Base-by-base conservation (phyloP, 1,140 invertebrate genomes). In the Aphelenchoides avenae region DNA sequence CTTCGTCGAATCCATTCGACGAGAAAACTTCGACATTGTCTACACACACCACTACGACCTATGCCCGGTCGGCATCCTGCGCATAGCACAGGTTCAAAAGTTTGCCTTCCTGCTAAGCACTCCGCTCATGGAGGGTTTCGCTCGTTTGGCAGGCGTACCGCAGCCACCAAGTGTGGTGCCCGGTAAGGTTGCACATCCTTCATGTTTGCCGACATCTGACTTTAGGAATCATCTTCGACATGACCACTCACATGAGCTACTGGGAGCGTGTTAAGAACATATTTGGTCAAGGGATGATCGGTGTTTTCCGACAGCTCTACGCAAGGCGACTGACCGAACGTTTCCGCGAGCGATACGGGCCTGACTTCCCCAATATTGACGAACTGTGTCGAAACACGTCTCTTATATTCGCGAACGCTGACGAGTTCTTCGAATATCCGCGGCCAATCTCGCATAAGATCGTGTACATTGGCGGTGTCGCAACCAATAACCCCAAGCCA, bases 351-450 rank as follows among this genome's bases (percentile, higher is more conserved):
- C 24, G 50, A 7, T 49, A 43, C 24, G 46, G 46, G 13, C 24
- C 46, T 15, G 46, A 49, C 24, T 49, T 49, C 24, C 46, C 46
- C 7, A 49, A 6, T 15, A 44, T 18, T 7, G 6, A 49, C 13
- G 6, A 49, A 50, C 50, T 49, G 46, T 13, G 6, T 15, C 6
- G 15, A 40, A 15, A 49, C 6, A 44, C 46, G 6, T n/a, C 15
- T 9, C 15, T 49, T 13, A 6, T 6, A 20, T 29, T 52, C 46
- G 41, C 52, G 5, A 52, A 52, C 31, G 46, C 22, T 20, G 50
- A 52, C 26, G 50, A 52, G 31, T 7, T 52, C 5, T 52, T 52
- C 11, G 29, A 52, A 41, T 52, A 52, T 24, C 50, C 50, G 6
- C 6, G 50, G 15, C 50, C 22, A 9, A 48, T 52, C 6, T 20